Evolutionary conservation across 2,797 vertebrate genomes (phyloP).

Genomic region (Gephyroberyx darwinii): DNA sequence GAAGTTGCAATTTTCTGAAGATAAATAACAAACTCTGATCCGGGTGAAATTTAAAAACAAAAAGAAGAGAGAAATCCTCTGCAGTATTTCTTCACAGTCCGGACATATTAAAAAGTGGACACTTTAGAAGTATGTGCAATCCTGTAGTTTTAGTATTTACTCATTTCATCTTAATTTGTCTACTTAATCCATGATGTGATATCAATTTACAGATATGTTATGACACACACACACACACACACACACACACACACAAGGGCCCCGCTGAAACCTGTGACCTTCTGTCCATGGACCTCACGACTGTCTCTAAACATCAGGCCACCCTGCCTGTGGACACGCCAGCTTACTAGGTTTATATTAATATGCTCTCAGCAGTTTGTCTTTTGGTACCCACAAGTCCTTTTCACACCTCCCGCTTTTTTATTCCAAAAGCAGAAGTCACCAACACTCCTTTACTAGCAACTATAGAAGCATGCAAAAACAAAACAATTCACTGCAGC

Average conservation of each 20-base stretch:
- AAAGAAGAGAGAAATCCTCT: conserved; percentile 15
- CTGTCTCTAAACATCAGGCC: too few relatives aligned
- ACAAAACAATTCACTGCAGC: conserved; percentile 32
- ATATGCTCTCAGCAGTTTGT: too few relatives aligned
- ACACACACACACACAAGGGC: background rate
- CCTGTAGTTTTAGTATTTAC: background rate
- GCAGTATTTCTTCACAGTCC: conserved; percentile 6
- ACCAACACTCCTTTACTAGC: background rate
- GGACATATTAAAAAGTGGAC: background rate
- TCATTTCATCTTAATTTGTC: background rate
- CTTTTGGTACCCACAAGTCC: too few relatives aligned
- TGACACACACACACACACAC: too few relatives aligned
- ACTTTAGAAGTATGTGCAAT: background rate
- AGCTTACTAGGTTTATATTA: too few relatives aligned
- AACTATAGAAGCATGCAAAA: background rate
- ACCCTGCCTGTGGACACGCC: too few relatives aligned
- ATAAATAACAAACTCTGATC: conserved; percentile 23
- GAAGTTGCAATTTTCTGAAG: conserved; percentile 12
- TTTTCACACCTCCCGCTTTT: too few relatives aligned
- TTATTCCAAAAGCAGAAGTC: background rate
- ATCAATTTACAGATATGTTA: background rate
- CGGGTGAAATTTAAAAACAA: background rate
- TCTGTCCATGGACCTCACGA: too few relatives aligned
- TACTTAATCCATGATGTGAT: background rate
- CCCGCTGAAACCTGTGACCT: too few relatives aligned